Conservation (phyloP, 2,797 vertebrate genomes). For the Karalla daura region DNA sequence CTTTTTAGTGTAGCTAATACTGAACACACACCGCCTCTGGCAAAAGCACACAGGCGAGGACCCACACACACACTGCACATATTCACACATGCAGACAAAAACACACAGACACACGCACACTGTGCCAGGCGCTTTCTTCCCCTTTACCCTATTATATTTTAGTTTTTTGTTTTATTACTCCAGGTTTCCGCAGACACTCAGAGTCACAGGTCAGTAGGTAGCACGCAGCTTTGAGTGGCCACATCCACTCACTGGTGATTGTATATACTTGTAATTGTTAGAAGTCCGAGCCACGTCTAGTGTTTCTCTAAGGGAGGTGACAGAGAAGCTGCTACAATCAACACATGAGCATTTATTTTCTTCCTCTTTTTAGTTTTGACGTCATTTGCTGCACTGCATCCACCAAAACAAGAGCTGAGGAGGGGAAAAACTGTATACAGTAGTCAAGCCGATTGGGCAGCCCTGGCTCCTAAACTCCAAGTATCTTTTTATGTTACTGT, state of each 20-base stretch:
- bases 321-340: slow-evolving; percentile 30
- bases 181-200: background rate
- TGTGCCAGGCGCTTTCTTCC: slow-evolving; percentile 2
- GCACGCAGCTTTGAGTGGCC: slow-evolving; percentile 31
- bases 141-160: background rate
- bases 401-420: slow-evolving; percentile 20
- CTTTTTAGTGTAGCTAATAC: slow-evolving; percentile 43
- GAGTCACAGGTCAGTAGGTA: background rate
- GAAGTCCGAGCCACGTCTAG: slow-evolving; percentile 31
- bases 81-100: slow-evolving; percentile 58
- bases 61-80: slow-evolving; percentile 57
- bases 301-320: slow-evolving; percentile 24
- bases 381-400: slow-evolving; percentile 13
- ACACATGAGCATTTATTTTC: too few relatives aligned
- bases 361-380: slow-evolving; percentile 12
- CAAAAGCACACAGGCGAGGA: slow-evolving; percentile 71
- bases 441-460: slow-evolving; percentile 21
- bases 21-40: slow-evolving; percentile 49
- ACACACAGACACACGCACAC: slow-evolving; percentile 27
- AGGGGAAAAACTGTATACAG: slow-evolving; percentile 21
- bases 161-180: background rate
- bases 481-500: too few relatives aligned
- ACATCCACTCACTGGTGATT: slow-evolving; percentile 51
- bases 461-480: background rate
- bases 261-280: slow-evolving; percentile 49